These are phyloP conservation scores for Drosophila nigricruria DNA, from an alignment of 2,888 invertebrate species.

Conservation along the genomic window DNA sequence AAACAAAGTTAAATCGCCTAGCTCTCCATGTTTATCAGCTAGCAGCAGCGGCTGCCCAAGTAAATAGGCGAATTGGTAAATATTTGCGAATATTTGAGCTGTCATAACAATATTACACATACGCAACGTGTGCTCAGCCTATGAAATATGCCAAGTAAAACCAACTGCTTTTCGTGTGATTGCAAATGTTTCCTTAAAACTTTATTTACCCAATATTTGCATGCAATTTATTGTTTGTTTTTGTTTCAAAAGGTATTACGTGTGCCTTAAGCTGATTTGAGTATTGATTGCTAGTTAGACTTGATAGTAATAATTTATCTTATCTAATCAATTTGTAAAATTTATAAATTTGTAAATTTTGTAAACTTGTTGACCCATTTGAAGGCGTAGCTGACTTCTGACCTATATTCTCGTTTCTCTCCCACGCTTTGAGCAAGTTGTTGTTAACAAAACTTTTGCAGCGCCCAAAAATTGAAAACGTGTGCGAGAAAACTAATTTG, in stretches of 20 bases:
- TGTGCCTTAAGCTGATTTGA: neutral
- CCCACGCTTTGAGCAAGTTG: neutral
- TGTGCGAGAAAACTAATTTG: conserved; percentile 75
- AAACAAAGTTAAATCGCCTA: conserved; percentile 36
- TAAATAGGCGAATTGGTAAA: conserved; percentile 45
- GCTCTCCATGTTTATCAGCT: conserved; percentile 17
- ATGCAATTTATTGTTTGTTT: neutral
- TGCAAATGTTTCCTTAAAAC: conserved; percentile 19
- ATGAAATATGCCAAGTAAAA: conserved; percentile 2
- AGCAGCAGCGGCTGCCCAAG: conserved; percentile 21
- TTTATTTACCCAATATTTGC: conserved; percentile 2
- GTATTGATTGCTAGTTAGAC: neutral
- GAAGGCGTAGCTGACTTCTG: conserved; percentile 2
- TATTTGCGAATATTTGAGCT: conserved; percentile 57
- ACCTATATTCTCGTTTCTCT: conserved; percentile 19
- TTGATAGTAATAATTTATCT: neutral
- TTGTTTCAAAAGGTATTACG: neutral
- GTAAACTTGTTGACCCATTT: conserved; percentile 35
- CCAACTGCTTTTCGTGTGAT: conserved; percentile 20
- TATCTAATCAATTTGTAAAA: conserved; percentile 4
- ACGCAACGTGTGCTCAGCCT: conserved; percentile 40
- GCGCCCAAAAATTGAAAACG: conserved; percentile 71
- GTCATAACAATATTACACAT: conserved; percentile 52
- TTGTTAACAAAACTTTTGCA: conserved; percentile 44
- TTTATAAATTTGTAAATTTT: neutral